These are phyloP conservation scores for Paramormyrops hopkinsi DNA, from an alignment of 2,797 vertebrate species.

Conservation along the genomic window DNA sequence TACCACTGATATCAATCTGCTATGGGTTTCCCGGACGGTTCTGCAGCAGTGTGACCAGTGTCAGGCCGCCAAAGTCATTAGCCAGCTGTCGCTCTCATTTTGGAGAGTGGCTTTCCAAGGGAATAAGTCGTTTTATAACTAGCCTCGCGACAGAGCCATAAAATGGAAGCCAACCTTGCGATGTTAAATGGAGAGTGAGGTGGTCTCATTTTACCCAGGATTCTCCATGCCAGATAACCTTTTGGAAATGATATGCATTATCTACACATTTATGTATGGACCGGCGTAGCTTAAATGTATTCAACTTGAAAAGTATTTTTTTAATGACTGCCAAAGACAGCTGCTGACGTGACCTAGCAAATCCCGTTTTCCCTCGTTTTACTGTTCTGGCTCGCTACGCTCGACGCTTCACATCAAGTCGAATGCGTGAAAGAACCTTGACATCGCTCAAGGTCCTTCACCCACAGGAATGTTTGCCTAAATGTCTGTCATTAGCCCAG, in stretches of 20 bases:
- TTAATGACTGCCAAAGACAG: background rate
- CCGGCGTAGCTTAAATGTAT: background rate
- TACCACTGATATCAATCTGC: conserved; percentile 11
- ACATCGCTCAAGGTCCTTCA: background rate
- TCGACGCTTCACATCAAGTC: background rate
- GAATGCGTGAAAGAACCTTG: background rate
- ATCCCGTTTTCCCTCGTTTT: background rate
- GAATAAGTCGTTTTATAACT: conserved; percentile 10
- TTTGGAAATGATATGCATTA: background rate
- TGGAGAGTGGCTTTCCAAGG: conserved; percentile 1
- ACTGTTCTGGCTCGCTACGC: background rate
- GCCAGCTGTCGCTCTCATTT: conserved; percentile 12
- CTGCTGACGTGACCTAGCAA: background rate
- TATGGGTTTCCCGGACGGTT: background rate
- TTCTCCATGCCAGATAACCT: background rate
- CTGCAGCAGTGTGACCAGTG: background rate
- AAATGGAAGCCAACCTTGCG: background rate
- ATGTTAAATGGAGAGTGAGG: background rate
- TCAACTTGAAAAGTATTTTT: background rate
- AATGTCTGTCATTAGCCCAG: background rate
- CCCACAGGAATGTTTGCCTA: background rate
- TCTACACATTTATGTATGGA: background rate
- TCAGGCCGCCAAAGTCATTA: background rate
- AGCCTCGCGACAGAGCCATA: background rate
- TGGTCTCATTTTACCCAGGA: background rate